Conservation (phyloP, 2,888 invertebrate species). For the Caenorhabditis drosophilae region DNA sequence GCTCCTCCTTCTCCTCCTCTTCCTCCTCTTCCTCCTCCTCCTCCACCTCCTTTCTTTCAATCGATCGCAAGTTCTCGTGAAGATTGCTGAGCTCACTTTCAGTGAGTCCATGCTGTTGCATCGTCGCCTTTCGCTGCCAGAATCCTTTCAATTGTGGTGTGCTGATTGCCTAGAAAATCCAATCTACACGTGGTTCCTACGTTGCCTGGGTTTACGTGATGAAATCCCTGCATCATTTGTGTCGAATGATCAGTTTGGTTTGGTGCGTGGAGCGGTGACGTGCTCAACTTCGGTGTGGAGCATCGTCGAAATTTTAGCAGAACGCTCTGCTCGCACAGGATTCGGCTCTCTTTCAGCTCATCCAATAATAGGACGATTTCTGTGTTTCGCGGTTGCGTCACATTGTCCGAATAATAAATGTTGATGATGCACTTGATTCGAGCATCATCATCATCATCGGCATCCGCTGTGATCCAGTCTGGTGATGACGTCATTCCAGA, state of each 20-base stretch:
- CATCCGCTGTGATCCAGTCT: conserved; percentile 43
- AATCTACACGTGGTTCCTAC: background rate
- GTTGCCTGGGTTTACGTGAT: conserved; percentile 32
- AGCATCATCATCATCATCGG: conserved; percentile 19
- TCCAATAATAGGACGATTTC: conserved; percentile 36
- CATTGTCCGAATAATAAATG: conserved; percentile 41
- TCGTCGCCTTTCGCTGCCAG: conserved; percentile 40
- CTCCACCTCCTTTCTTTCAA: background rate
- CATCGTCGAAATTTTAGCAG: conserved; percentile 24
- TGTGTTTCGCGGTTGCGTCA: conserved; percentile 42
- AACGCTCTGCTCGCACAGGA: conserved; percentile 30
- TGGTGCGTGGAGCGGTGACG: background rate
- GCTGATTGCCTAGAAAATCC: conserved; percentile 15
- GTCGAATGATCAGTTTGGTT: conserved; percentile 6
- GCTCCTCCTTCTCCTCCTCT: background rate
- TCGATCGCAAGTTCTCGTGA: conserved; percentile 22
- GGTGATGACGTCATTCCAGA: conserved; percentile 35
- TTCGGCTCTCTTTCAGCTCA: conserved; percentile 27
- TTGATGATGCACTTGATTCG: conserved; percentile 35
- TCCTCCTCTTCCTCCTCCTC: background rate
- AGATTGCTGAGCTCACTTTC: conserved; percentile 29
- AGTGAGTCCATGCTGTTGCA: conserved; percentile 23
- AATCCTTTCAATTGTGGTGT: conserved; percentile 44
- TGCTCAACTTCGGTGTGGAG: conserved; percentile 11
- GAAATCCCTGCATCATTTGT: too few relatives aligned